Conservation (phyloP, 2,797 vertebrate genomes). For the Eleutherodactylus coqui region DNA sequence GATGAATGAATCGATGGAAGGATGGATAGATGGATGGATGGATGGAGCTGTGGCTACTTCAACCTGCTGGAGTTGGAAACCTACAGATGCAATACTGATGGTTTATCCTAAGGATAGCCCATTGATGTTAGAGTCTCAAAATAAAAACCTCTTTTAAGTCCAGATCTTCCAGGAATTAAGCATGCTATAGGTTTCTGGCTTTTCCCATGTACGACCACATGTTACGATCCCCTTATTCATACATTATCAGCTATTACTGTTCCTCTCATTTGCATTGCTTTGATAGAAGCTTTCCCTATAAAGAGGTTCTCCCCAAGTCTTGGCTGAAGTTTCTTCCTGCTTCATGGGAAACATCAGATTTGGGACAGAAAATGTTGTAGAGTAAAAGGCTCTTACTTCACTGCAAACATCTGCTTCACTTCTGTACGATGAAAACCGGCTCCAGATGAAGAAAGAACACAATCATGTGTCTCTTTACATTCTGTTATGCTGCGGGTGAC, state of each 20-base stretch:
- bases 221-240: not conserved
- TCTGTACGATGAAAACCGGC: constrained; percentile 12
- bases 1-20: too few species aligned
- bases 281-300: not conserved
- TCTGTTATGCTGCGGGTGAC: constrained; percentile 15
- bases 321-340: not conserved
- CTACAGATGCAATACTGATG: not conserved
- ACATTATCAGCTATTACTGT: not conserved
- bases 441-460: constrained; percentile 39
- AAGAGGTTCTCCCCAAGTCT: not conserved
- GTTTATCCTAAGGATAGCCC: not conserved
- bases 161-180: not conserved
- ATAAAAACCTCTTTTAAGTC: not conserved
- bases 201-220: not conserved
- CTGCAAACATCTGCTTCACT: constrained; percentile 49
- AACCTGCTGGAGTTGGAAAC: not conserved
- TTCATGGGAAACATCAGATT: constrained; percentile 44
- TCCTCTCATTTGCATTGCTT: not conserved
- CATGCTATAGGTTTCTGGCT: not conserved
- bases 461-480: constrained; percentile 23
- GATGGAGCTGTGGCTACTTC: too few species aligned
- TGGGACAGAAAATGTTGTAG: constrained; percentile 9
- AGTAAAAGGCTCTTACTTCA: constrained; percentile 19
- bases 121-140: too few species aligned
- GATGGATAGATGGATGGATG: too few species aligned